These are phyloP conservation scores for Falco rusticolus DNA, from an alignment of 2,797 vertebrate species.

Conservation along the genomic window DNA sequence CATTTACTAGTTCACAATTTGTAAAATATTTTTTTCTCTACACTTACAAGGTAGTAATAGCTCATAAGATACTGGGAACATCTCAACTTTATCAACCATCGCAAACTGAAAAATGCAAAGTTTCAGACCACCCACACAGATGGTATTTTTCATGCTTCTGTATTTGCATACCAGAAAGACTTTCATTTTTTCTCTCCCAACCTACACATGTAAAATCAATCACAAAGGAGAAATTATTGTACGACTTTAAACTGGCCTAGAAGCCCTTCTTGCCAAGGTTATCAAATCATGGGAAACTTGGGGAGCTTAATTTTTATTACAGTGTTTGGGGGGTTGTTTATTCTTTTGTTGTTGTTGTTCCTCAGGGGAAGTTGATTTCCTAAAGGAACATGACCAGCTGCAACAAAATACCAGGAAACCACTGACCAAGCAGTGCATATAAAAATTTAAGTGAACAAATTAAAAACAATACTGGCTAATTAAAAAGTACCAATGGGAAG, in stretches of 20 bases:
- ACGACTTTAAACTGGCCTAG: not conserved
- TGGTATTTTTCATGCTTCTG: slow-evolving; percentile 44
- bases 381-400: slow-evolving; percentile 62
- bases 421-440: slow-evolving; percentile 56
- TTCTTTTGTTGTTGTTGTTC: slow-evolving; percentile 26
- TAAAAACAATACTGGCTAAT: slow-evolving; percentile 66
- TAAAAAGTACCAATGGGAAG: slow-evolving; percentile 59
- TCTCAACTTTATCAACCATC: slow-evolving; percentile 7
- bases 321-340: not conserved
- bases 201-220: slow-evolving; percentile 43
- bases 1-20: not conserved
- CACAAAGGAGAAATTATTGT: not conserved
- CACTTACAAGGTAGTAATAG: not conserved
- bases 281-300: slow-evolving; percentile 56
- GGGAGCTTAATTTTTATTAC: slow-evolving; percentile 38
- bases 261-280: slow-evolving; percentile 10
- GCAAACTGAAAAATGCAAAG: not conserved
- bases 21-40: not conserved
- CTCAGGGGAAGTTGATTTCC: slow-evolving; percentile 68
- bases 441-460: slow-evolving; percentile 49
- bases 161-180: slow-evolving; percentile 44
- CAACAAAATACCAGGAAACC: slow-evolving; percentile 72
- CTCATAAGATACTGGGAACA: not conserved
- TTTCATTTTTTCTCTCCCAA: slow-evolving; percentile 40
- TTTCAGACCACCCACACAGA: slow-evolving; percentile 36